These are phyloP conservation scores for Drosophila sp. DNA, from an alignment of 1,140 invertebrate genomes.

Conservation along the genomic window DNA sequence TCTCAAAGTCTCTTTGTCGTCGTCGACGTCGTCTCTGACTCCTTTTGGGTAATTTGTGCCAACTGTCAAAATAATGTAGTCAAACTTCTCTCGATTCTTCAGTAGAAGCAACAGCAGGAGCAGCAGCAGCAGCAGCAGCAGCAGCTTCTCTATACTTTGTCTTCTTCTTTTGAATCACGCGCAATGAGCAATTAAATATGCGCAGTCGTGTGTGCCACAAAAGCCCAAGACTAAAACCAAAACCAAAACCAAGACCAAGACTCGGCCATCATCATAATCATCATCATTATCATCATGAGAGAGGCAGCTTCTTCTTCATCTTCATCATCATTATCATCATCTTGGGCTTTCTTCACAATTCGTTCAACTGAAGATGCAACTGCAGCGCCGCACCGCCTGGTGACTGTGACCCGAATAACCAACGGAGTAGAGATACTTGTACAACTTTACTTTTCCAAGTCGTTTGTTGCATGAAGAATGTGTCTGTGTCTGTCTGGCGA, in stretches of 20 bases:
- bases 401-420: constrained; percentile 61
- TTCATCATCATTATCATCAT: constrained; percentile 34
- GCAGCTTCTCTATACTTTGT: constrained; percentile 1
- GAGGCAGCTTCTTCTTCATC: constrained; percentile 15
- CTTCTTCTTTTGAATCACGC: constrained; percentile 51
- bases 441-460: constrained; percentile 28
- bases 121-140: neutral
- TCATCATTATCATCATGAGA: constrained; percentile 2
- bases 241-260: constrained; percentile 6
- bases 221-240: constrained; percentile 1
- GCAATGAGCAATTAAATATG: constrained; percentile 78
- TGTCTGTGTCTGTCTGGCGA: constrained; percentile 21
- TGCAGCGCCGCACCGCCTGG: constrained; percentile 19
- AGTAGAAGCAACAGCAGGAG: neutral
- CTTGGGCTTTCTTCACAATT: constrained; percentile 41
- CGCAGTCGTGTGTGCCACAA: constrained; percentile 69
- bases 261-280: constrained; percentile 39
- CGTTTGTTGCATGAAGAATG: constrained; percentile 22
- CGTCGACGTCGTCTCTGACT: neutral
- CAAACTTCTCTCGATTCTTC: constrained; percentile 29
- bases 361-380: constrained; percentile 49
- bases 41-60: constrained; percentile 65
- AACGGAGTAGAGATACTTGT: constrained; percentile 14
- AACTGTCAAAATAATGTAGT: constrained; percentile 72
- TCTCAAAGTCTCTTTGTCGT: constrained; percentile 15